Conservation (phyloP, 1,140 invertebrate species). For the Popillia japonica region DNA sequence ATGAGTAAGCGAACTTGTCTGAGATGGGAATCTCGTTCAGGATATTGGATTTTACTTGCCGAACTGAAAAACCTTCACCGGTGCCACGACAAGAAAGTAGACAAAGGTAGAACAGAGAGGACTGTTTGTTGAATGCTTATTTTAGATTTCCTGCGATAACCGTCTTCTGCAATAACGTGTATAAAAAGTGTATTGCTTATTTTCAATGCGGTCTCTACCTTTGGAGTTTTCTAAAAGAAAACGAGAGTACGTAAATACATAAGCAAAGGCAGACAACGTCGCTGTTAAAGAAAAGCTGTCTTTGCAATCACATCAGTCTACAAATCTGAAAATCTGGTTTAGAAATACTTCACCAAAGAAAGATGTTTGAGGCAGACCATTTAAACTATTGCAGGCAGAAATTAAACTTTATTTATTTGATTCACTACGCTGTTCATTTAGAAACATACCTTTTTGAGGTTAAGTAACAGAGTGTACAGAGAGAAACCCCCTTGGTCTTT, state of each 20-base stretch:
- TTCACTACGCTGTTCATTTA: too few species aligned
- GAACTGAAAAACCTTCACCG: constrained; percentile 12
- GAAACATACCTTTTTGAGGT: too few species aligned
- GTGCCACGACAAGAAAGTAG: constrained; percentile 24
- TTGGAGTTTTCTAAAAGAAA: constrained; percentile 20
- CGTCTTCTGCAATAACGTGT: constrained; percentile 12
- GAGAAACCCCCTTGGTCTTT: too few species aligned
- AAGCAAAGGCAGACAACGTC: background rate
- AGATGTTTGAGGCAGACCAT: too few species aligned
- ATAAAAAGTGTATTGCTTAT: constrained; percentile 32
- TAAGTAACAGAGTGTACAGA: too few species aligned
- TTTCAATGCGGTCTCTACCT: constrained; percentile 28
- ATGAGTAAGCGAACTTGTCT: constrained; percentile 21
- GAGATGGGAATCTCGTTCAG: constrained; percentile 27
- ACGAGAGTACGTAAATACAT: background rate
- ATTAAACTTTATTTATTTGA: too few species aligned
- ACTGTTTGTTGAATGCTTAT: constrained; percentile 34
- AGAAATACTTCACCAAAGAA: too few species aligned
- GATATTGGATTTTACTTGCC: constrained; percentile 35
- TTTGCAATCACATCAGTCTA: too few species aligned
- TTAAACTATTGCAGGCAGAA: too few species aligned
- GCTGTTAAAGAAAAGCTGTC: too few species aligned
- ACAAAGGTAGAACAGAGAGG: constrained; percentile 6
- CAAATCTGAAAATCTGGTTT: too few species aligned
- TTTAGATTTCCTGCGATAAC: constrained; percentile 37